phyloP scores from a whole-genome alignment of 2,113 vertebrate genomes.

The Cyprinodon tularosa region DNA sequence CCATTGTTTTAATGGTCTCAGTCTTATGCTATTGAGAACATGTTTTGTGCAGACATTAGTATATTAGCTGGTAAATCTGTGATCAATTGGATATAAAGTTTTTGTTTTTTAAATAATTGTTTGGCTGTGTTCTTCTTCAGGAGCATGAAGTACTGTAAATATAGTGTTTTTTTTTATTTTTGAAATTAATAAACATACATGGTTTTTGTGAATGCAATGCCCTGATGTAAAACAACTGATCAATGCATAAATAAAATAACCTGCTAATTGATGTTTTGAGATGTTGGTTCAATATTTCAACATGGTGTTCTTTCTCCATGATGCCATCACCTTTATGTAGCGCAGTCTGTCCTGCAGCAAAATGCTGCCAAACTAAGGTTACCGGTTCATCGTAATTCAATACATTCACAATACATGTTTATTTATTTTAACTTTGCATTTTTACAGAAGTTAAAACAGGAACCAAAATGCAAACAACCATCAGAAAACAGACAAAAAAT shows the following conservation, averaged over 20 bases:
- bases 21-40: slow-evolving; percentile 38
- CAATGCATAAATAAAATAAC: slow-evolving; percentile 66
- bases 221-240: slow-evolving; percentile 43
- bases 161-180: slow-evolving; percentile 14
- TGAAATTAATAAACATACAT: slow-evolving; percentile 28
- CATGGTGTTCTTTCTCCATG: background rate
- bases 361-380: too few relatives aligned
- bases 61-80: slow-evolving; percentile 42
- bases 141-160: slow-evolving; percentile 63
- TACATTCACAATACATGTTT: too few relatives aligned
- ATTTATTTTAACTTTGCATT: too few relatives aligned
- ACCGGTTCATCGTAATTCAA: too few relatives aligned
- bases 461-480: too few relatives aligned
- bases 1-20: slow-evolving; percentile 42
- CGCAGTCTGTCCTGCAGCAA: too few relatives aligned
- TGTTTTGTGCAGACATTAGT: slow-evolving; percentile 27
- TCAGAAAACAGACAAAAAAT: too few relatives aligned
- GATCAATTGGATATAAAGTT: slow-evolving; percentile 53
- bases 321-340: background rate
- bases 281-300: background rate
- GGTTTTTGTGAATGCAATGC: slow-evolving; percentile 25
- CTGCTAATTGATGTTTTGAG: slow-evolving; percentile 3
- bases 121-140: slow-evolving; percentile 71
- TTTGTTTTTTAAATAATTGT: slow-evolving; percentile 75
- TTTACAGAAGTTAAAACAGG: too few relatives aligned